These are phyloP conservation scores for Dryocosmus kuriphilus DNA, from an alignment of 2,888 invertebrate genomes.

Conservation along the genomic window DNA sequence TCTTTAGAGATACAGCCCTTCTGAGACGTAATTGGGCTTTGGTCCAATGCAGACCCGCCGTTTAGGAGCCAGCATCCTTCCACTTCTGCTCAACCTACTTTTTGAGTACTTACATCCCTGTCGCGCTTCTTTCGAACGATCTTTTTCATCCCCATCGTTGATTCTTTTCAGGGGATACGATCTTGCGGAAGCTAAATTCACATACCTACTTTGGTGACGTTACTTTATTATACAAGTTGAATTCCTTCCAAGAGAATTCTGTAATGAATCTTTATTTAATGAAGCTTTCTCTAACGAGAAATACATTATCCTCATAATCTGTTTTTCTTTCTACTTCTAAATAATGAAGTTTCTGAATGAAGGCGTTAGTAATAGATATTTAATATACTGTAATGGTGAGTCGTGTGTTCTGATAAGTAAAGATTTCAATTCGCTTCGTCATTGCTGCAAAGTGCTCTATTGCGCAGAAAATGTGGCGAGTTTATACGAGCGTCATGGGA, in stretches of 20 bases:
- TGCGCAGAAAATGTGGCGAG: conserved; percentile 42
- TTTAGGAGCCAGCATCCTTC: conserved; percentile 36
- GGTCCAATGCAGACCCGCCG: conserved; percentile 39
- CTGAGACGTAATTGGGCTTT: conserved; percentile 35
- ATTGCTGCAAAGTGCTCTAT: conserved; percentile 38
- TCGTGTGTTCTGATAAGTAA: background rate
- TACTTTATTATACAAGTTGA: background rate
- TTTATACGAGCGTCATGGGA: conserved; percentile 62
- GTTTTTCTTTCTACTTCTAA: background rate
- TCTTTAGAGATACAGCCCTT: conserved; percentile 15
- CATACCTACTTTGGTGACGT: background rate
- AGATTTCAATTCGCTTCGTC: conserved; percentile 20
- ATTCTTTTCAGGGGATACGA: conserved; percentile 27
- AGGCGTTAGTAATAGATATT: background rate
- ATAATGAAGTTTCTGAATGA: too few species aligned
- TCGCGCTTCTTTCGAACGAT: conserved; percentile 28
- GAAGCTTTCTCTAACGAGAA: background rate
- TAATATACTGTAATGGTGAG: background rate
- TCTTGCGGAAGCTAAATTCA: background rate
- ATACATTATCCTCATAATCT: background rate
- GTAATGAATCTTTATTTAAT: background rate
- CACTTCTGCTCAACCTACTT: conserved; percentile 33
- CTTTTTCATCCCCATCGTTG: conserved; percentile 31
- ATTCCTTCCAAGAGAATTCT: background rate
- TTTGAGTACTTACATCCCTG: conserved; percentile 34